Percentiles rank a stretch among this genome's conserved stretches.
These are phyloP conservation scores for Lamellibrachia satsuma DNA, from an alignment of 2,888 invertebrate species.

Conservation along the genomic window DNA sequence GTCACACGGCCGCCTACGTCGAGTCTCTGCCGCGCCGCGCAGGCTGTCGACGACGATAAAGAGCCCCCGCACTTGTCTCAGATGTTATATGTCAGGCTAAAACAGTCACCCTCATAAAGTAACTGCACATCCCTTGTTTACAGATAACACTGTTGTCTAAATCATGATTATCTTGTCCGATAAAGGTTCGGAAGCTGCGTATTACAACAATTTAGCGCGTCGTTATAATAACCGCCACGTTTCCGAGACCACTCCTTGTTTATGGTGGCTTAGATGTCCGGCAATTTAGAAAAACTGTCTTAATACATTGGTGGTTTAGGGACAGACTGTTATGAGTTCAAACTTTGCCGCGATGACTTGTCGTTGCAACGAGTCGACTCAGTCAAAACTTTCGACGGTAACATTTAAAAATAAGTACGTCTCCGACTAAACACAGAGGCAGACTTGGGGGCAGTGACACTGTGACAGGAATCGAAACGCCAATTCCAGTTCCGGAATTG, in stretches of 20 bases:
- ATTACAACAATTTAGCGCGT: not conserved
- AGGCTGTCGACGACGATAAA: not conserved
- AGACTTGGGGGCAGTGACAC: too few relatives aligned
- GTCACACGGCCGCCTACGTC: not conserved
- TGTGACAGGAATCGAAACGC: too few relatives aligned
- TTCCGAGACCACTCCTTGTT: not conserved
- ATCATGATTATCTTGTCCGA: not conserved
- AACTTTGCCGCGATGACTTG: not conserved
- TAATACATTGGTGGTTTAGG: not conserved
- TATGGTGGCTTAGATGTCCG: not conserved
- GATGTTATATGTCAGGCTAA: not conserved
- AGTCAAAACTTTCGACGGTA: not conserved
- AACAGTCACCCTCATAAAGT: not conserved
- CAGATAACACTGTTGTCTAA: not conserved
- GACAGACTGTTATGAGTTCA: not conserved
- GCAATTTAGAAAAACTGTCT: not conserved
- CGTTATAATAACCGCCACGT: not conserved
- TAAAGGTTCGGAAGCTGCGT: not conserved
- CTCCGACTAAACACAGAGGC: not conserved
- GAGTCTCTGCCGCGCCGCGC: not conserved
- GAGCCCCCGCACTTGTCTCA: not conserved
- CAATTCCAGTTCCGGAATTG: too few relatives aligned
- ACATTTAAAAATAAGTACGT: not conserved
- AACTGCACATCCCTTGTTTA: not conserved
- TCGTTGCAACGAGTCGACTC: not conserved